phyloP scores from a whole-genome alignment of 2,888 invertebrate genomes.

The Leptinotarsa peninsularis region DNA sequence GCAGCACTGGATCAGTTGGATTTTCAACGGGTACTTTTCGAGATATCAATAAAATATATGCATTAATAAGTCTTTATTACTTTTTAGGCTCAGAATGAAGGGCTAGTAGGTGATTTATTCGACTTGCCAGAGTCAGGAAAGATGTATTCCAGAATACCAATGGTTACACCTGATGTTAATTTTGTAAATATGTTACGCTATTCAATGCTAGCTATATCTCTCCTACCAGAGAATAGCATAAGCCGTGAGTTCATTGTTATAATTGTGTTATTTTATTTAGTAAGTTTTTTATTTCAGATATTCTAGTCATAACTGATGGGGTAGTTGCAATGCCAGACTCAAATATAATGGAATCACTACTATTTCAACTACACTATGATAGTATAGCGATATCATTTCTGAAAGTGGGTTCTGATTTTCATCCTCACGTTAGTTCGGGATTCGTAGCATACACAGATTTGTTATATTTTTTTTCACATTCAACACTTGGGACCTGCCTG shows the following conservation, averaged over 20 bases:
- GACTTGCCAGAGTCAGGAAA: slow-evolving; percentile 66
- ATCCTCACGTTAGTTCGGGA: slow-evolving; percentile 76
- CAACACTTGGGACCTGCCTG: slow-evolving; percentile 80
- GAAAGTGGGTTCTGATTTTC: slow-evolving; percentile 76
- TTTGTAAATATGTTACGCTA: slow-evolving; percentile 83
- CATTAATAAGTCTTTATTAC: slow-evolving; percentile 8
- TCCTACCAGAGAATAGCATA: slow-evolving; percentile 80
- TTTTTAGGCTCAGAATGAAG: slow-evolving; percentile 68
- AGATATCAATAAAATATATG: neutral
- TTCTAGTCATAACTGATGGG: slow-evolving; percentile 81
- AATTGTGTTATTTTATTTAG: slow-evolving; percentile 14
- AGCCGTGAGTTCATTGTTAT: slow-evolving; percentile 71
- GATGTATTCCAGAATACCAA: slow-evolving; percentile 67
- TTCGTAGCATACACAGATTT: slow-evolving; percentile 80
- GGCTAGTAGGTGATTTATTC: slow-evolving; percentile 69
- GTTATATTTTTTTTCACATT: slow-evolving; percentile 79
- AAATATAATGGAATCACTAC: slow-evolving; percentile 77
- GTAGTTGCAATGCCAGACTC: slow-evolving; percentile 79
- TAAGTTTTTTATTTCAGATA: slow-evolving; percentile 68
- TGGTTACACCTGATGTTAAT: slow-evolving; percentile 76
- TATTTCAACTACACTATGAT: slow-evolving; percentile 79
- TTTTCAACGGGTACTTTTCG: slow-evolving; percentile 60
- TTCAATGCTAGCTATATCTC: slow-evolving; percentile 79
- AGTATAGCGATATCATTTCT: slow-evolving; percentile 82
- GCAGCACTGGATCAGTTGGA: slow-evolving; percentile 71